Conservation (phyloP, 2,797 vertebrate species). For the Amblyraja radiata region DNA sequence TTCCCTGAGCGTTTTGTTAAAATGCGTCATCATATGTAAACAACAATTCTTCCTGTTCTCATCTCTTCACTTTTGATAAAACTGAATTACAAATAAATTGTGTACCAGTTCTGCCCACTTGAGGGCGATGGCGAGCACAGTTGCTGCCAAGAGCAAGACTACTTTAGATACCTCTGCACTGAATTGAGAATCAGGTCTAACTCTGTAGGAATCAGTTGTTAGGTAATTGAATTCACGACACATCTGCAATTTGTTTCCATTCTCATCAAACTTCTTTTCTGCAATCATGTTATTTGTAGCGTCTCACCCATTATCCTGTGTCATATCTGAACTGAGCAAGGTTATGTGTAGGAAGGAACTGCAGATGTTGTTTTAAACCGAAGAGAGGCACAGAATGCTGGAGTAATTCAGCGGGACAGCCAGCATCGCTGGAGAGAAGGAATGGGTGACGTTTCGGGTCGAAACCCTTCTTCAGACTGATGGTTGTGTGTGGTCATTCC, state of each 20-base stretch:
- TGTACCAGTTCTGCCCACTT: neutral
- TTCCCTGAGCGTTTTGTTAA: neutral
- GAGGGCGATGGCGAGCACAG: neutral
- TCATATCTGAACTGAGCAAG: neutral
- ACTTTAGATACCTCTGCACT: no score
- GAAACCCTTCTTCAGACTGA: no score
- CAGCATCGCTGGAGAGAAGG: no score
- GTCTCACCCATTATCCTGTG: neutral
- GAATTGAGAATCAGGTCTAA: neutral
- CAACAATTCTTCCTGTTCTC: neutral
- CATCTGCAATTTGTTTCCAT: neutral
- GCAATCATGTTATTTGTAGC: neutral
- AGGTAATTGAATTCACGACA: neutral
- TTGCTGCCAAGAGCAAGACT: neutral
- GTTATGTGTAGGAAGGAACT: no score
- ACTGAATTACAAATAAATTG: neutral
- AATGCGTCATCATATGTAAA: neutral
- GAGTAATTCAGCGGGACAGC: no score
- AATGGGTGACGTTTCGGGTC: no score
- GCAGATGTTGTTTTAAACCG: no score
- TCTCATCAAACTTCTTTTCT: neutral
- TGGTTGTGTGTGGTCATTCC: neutral
- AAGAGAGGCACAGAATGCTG: no score
- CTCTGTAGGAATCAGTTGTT: neutral
- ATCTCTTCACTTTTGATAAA: neutral